A percentile compares a stretch with the other conserved stretches of the same genome.
These are phyloP conservation scores for Heteronetta atricapilla DNA, from an alignment of 2,113 vertebrate species.

Conservation along the genomic window DNA sequence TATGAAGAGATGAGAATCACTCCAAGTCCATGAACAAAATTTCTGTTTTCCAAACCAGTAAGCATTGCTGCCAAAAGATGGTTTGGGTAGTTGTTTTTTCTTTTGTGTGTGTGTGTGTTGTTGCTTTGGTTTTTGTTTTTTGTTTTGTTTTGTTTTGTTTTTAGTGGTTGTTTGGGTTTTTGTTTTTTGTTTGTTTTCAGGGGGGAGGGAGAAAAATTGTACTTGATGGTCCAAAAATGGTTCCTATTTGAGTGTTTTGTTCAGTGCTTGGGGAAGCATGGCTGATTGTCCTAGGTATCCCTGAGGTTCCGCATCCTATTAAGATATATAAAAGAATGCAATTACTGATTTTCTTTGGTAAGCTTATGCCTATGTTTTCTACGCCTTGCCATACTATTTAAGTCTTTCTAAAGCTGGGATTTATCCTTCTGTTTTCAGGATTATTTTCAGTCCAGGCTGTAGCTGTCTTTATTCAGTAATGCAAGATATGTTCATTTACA, in stretches of 20 bases:
- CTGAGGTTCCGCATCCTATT: background rate
- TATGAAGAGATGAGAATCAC: background rate
- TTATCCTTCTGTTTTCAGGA: slow-evolving; percentile 4
- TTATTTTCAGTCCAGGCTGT: background rate
- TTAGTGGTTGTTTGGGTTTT: background rate
- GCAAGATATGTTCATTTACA: background rate
- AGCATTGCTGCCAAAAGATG: background rate
- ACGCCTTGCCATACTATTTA: background rate
- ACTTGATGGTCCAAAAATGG: background rate
- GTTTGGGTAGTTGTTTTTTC: background rate
- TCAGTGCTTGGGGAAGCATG: background rate
- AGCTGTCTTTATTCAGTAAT: background rate
- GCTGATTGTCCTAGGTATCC: background rate
- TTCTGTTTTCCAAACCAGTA: background rate
- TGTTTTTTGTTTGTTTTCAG: background rate
- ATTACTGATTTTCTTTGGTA: slow-evolving; percentile 17
- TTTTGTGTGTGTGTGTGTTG: background rate
- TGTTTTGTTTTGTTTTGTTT: too few relatives aligned
- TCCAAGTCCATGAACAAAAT: background rate
- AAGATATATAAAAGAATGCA: background rate
- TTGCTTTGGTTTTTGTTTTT: background rate
- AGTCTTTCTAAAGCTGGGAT: slow-evolving; percentile 21
- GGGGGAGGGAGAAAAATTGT: background rate
- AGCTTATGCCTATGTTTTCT: background rate
- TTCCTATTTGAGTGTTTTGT: background rate